These are phyloP conservation scores for Gobio occitaniae DNA, from an alignment of 2,797 vertebrate species.

Conservation along the genomic window DNA sequence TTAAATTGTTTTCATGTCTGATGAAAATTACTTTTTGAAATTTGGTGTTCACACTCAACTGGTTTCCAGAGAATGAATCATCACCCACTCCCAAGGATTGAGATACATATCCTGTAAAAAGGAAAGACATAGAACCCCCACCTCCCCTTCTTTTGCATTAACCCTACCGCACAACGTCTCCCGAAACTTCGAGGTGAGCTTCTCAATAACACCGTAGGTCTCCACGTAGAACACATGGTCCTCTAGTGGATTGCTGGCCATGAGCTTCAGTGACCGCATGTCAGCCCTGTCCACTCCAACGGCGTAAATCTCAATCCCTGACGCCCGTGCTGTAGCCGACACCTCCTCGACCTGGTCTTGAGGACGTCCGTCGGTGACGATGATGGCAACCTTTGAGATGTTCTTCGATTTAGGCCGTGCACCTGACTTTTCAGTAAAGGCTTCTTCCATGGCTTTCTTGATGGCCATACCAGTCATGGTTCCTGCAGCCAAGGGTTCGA, in stretches of 20 bases:
- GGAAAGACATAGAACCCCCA: slow-evolving; percentile 6
- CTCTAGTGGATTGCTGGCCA: slow-evolving; percentile 90
- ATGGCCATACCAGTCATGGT: slow-evolving; percentile 97
- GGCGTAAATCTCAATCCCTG: slow-evolving; percentile 82
- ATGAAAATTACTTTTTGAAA: background rate
- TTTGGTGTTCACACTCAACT: background rate
- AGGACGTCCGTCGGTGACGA: slow-evolving; percentile 94
- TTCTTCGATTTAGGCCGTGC: slow-evolving; percentile 85
- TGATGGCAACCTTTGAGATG: slow-evolving; percentile 89
- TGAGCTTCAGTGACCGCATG: slow-evolving; percentile 84
- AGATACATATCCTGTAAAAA: slow-evolving; percentile 16
- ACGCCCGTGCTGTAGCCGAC: slow-evolving; percentile 74
- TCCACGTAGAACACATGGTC: slow-evolving; percentile 95
- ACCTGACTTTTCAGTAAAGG: slow-evolving; percentile 90
- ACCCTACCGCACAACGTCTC: slow-evolving; percentile 88
- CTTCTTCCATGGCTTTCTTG: slow-evolving; percentile 90
- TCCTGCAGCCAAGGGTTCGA: slow-evolving; percentile 93
- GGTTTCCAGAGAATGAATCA: slow-evolving; percentile 41
- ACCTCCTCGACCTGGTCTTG: slow-evolving; percentile 88
- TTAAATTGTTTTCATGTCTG: background rate
- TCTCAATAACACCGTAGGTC: slow-evolving; percentile 94
- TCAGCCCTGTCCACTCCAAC: slow-evolving; percentile 91
- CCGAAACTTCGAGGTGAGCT: slow-evolving; percentile 91
- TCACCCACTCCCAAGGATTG: slow-evolving; percentile 5
- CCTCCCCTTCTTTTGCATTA: slow-evolving; percentile 45